These are phyloP conservation scores for Colaptes auratus DNA, from an alignment of 2,113 vertebrate species.

Conservation along the genomic window DNA sequence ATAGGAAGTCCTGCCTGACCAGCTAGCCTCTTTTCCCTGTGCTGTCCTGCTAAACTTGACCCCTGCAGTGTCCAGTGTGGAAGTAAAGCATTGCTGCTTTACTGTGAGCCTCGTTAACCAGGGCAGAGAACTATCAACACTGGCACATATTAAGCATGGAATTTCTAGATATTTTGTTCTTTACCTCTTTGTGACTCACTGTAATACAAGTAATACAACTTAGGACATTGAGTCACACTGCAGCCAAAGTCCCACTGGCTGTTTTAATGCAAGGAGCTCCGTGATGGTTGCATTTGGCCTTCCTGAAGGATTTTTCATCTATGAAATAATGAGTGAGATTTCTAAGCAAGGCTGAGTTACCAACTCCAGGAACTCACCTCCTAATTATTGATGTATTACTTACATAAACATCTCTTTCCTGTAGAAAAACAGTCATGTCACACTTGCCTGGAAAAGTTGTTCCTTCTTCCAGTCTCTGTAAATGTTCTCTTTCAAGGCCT, in stretches of 20 bases:
- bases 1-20: neutral
- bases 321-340: neutral
- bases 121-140: neutral
- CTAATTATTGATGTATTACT: neutral
- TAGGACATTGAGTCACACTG: neutral
- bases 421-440: neutral
- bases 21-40: accelerated
- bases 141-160: neutral
- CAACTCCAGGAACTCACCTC: neutral
- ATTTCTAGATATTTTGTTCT: neutral
- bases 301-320: neutral
- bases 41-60: neutral
- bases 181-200: neutral
- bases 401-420: neutral
- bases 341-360: neutral
- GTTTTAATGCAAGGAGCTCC: neutral
- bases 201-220: neutral
- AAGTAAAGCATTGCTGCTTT: neutral
- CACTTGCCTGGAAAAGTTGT: neutral
- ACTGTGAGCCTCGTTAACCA: neutral
- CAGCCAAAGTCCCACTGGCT: neutral
- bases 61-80: too few relatives aligned
- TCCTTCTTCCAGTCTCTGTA: neutral
- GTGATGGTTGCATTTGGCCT: neutral
- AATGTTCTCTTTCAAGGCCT: neutral